Evolutionary conservation across 2,113 vertebrate species (phyloP).

Genomic region (Atlantisia rogersi): DNA sequence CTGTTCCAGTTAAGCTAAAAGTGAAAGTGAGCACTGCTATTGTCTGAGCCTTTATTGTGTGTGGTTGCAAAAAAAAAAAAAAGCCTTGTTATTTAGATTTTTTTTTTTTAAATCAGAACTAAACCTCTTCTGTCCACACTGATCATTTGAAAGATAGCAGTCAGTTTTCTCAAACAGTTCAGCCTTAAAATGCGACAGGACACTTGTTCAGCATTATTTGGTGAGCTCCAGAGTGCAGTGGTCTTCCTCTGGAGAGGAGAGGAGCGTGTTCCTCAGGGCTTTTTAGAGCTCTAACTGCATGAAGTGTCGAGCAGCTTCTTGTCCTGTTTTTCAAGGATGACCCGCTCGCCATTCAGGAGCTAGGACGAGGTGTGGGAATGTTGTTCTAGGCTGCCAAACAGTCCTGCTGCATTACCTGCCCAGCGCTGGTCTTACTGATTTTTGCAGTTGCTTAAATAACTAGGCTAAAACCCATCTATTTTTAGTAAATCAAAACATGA

Average conservation of each 20-base stretch:
- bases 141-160: conserved; percentile 63
- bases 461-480: conserved; percentile 77
- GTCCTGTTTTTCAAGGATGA: conserved; percentile 37
- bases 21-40: conserved; percentile 76
- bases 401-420: conserved; percentile 34
- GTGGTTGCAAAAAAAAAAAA: conserved; percentile 63
- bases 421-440: conserved; percentile 52
- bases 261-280: conserved; percentile 34
- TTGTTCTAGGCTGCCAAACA: conserved; percentile 52
- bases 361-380: conserved; percentile 36
- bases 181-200: conserved; percentile 58
- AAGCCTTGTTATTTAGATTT: conserved; percentile 70
- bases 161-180: conserved; percentile 48
- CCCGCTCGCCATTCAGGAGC: not conserved
- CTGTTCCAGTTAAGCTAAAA: conserved; percentile 87
- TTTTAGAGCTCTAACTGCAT: not conserved
- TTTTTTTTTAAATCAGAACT: conserved; percentile 43
- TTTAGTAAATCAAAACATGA: conserved; percentile 73
- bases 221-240: conserved; percentile 56
- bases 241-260: conserved; percentile 61
- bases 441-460: conserved; percentile 81
- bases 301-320: conserved; percentile 28
- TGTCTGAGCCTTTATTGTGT: conserved; percentile 78
- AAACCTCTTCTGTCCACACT: conserved; percentile 63
- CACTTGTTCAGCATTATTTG: conserved; percentile 39